Conservation (phyloP, 37 sponge, comb jelly and placozoan species). For the Halichondria panicea region DNA sequence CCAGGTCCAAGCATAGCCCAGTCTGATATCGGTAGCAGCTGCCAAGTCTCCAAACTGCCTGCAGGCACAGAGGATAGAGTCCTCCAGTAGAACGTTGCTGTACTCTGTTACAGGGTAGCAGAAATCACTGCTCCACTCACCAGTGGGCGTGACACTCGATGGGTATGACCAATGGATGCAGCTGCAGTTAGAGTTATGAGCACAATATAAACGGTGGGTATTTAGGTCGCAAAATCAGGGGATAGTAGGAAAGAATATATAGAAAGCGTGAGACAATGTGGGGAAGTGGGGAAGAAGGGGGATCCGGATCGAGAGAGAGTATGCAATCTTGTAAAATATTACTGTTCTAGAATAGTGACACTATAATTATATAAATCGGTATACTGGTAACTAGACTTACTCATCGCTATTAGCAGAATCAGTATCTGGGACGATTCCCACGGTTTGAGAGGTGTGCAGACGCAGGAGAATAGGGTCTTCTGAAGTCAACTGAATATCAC, state of each 20-base stretch:
- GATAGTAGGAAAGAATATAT: too few relatives aligned
- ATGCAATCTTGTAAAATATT: background rate
- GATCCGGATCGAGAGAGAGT: background rate
- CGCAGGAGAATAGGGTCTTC: constrained; percentile 33
- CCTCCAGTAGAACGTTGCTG: constrained; percentile 12
- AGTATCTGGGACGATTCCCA: constrained; percentile 17
- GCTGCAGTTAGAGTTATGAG: background rate
- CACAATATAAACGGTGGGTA: background rate
- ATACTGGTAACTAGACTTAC: constrained; percentile 16
- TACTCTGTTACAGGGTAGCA: constrained; percentile 29
- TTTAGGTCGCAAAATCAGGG: too few relatives aligned
- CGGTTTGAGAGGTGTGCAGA: constrained; percentile 7
- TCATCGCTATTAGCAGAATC: constrained; percentile 16
- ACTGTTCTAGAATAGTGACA: background rate
- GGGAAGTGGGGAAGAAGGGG: too few relatives aligned
- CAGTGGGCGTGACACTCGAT: background rate
- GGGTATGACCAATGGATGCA: constrained; percentile 49
- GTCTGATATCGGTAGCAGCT: constrained; percentile 13
- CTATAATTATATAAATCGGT: background rate
- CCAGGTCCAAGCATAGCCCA: constrained; percentile 64
- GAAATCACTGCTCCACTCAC: background rate
- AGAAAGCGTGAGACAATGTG: too few relatives aligned
- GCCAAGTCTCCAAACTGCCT: constrained; percentile 60
- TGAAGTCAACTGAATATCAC: background rate
- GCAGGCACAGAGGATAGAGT: constrained; percentile 69